These are phyloP conservation scores for Lapara coniferarum DNA, from an alignment of 2,888 invertebrate species.

Conservation along the genomic window DNA sequence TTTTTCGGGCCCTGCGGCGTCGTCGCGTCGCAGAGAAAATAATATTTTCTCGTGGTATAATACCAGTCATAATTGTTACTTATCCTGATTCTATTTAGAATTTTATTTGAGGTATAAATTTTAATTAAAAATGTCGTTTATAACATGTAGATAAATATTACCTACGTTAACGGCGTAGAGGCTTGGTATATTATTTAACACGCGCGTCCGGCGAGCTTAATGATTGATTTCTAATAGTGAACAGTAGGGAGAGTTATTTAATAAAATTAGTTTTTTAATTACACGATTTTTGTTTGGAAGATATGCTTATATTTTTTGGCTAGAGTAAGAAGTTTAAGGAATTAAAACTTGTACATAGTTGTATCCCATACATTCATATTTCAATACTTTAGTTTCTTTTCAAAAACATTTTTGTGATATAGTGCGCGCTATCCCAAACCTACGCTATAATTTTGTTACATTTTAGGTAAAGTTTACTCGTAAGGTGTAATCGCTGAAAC, in stretches of 20 bases:
- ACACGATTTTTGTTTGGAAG: not conserved
- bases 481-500: no score
- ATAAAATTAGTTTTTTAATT: not conserved
- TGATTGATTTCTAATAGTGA: constrained; percentile 65
- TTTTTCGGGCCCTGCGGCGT: constrained; percentile 5
- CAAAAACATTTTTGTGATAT: no score
- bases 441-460: no score
- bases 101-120: not conserved
- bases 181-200: constrained; percentile 53
- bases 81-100: not conserved
- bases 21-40: constrained; percentile 8
- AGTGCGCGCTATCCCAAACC: no score
- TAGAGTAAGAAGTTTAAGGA: no score
- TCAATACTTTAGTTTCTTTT: no score
- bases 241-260: constrained; percentile 29
- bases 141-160: constrained; percentile 48
- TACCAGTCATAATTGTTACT: not conserved
- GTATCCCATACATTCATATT: no score
- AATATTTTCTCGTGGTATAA: no score
- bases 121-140: constrained; percentile 31
- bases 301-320: not conserved
- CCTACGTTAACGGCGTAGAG: constrained; percentile 54
- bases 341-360: no score
- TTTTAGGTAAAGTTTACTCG: not conserved
- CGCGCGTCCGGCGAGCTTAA: constrained; percentile 46